A percentile compares a stretch with the other conserved stretches of the same genome.
phyloP scores from a whole-genome alignment of 2,888 invertebrate genomes.

The Morpho deidamia region DNA sequence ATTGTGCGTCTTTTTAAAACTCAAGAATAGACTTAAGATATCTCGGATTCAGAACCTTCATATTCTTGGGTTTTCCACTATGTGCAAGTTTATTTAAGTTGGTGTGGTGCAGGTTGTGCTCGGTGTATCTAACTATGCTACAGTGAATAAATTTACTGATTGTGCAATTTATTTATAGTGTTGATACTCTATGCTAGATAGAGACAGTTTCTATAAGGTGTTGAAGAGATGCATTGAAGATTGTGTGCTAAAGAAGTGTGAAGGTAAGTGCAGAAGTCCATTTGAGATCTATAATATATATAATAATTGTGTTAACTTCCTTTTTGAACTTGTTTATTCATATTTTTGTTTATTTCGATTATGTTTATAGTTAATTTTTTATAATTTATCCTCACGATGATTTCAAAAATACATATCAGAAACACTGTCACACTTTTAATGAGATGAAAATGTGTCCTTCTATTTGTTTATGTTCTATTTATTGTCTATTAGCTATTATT shows the following conservation, averaged over 20 bases:
- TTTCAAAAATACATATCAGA: too few relatives aligned
- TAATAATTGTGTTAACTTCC: too few relatives aligned
- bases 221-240: conserved; percentile 67
- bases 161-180: conserved; percentile 59
- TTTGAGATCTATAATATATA: conserved; percentile 71
- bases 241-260: conserved; percentile 60
- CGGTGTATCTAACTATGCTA: conserved; percentile 55
- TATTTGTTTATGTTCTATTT: too few relatives aligned
- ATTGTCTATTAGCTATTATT: too few relatives aligned
- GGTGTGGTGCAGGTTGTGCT: conserved; percentile 55
- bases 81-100: conserved; percentile 64
- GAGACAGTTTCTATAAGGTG: conserved; percentile 59
- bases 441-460: too few relatives aligned
- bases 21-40: conserved; percentile 23
- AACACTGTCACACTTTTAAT: too few relatives aligned
- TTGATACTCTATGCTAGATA: conserved; percentile 65
- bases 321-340: conserved; percentile 6
- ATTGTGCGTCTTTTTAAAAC: conserved; percentile 28
- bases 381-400: too few relatives aligned
- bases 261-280: conserved; percentile 67
- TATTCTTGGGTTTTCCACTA: conserved; percentile 55
- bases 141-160: conserved; percentile 58
- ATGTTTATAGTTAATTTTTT: too few relatives aligned
- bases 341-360: not conserved
- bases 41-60: conserved; percentile 20